These are phyloP conservation scores for Fringilla coelebs DNA, from an alignment of 2,797 vertebrate species.

Conservation along the genomic window DNA sequence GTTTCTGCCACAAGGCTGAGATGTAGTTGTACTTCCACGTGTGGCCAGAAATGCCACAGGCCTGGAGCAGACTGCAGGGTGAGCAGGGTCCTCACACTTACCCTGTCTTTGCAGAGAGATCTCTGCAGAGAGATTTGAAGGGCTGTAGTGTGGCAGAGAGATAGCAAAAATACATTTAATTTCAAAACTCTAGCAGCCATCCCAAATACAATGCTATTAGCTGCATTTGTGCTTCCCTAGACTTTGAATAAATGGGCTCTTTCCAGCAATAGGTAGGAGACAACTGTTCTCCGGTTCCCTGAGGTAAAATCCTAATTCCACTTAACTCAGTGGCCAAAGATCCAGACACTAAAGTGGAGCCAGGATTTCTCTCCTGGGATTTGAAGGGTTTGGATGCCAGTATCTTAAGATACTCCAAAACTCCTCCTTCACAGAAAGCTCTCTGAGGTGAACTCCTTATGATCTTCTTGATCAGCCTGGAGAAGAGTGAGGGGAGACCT, in stretches of 20 bases:
- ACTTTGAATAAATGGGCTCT: neutral
- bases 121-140: neutral
- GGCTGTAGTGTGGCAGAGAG: neutral
- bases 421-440: neutral
- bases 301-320: neutral
- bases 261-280: neutral
- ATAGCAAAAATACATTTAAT: neutral
- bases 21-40: neutral
- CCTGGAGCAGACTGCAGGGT: neutral
- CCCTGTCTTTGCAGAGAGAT: neutral
- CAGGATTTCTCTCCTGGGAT: neutral
- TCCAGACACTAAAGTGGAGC: neutral
- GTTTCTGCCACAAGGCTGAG: neutral
- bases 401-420: neutral
- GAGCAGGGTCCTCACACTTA: neutral
- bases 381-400: neutral
- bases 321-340: neutral
- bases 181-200: neutral
- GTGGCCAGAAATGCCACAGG: neutral
- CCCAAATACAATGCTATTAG: neutral
- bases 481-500: neutral
- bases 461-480: neutral
- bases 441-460: neutral
- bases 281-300: neutral
- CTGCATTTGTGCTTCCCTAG: neutral